Percentiles rank a stretch among this genome's conserved stretches.
These are phyloP conservation scores for Nemapogon koenigi DNA, from an alignment of 2,888 invertebrate species.

Conservation along the genomic window DNA sequence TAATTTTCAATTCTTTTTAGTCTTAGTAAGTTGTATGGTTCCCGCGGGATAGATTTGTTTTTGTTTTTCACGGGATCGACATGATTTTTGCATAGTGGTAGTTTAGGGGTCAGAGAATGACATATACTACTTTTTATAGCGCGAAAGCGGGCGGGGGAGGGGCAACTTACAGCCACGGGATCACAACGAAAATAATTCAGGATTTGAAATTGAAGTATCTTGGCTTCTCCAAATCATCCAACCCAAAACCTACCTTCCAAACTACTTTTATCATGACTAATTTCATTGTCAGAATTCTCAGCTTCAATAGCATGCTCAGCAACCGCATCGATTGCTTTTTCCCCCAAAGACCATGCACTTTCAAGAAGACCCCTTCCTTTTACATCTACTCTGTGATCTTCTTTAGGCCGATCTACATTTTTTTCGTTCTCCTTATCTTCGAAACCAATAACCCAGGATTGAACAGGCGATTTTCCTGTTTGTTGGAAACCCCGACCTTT, in stretches of 20 bases:
- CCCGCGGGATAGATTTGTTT: too few species aligned
- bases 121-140: too few species aligned
- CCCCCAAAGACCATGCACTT: constrained; percentile 37
- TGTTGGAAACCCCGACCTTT: constrained; percentile 43
- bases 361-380: constrained; percentile 26
- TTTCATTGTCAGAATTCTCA: constrained; percentile 39
- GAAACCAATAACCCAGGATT: constrained; percentile 43
- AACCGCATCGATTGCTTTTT: constrained; percentile 36
- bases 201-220: not conserved
- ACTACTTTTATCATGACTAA: constrained; percentile 37
- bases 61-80: too few species aligned
- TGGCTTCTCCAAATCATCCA: not conserved
- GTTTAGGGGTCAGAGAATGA: too few species aligned
- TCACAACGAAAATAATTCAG: not conserved
- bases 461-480: constrained; percentile 20
- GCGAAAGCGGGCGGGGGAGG: too few species aligned
- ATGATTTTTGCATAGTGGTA: too few species aligned
- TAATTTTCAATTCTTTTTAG: too few species aligned
- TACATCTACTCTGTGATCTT: constrained; percentile 9
- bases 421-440: constrained; percentile 14
- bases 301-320: constrained; percentile 42
- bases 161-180: not conserved
- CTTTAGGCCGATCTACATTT: constrained; percentile 12
- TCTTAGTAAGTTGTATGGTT: not conserved
- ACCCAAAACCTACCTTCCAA: constrained; percentile 44